Percentiles rank a stretch among this genome's conserved stretches.
phyloP scores from a whole-genome alignment of 2,888 invertebrate species.

The Latrodectus elegans region DNA sequence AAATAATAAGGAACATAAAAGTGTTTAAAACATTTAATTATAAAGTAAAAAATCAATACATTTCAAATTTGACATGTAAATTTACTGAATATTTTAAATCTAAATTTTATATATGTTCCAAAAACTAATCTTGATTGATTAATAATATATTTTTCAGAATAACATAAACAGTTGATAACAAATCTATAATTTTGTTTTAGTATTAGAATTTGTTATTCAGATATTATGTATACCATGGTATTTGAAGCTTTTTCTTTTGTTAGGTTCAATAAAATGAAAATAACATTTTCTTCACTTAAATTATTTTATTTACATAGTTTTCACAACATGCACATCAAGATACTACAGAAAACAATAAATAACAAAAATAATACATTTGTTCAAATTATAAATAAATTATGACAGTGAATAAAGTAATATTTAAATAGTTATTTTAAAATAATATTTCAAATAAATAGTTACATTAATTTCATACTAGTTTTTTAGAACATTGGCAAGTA shows the following conservation, averaged over 20 bases:
- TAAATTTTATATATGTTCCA: too few relatives aligned
- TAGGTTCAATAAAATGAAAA: too few relatives aligned
- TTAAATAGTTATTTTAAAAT: constrained; percentile 3
- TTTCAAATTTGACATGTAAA: not conserved
- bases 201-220: too few relatives aligned
- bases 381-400: too few relatives aligned
- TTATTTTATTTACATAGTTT: constrained; percentile 30
- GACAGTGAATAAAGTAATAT: not conserved
- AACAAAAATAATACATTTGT: not conserved
- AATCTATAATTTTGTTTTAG: too few relatives aligned
- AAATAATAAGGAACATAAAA: not conserved
- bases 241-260: too few relatives aligned
- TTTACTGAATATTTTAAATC: not conserved
- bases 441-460: not conserved
- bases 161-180: too few relatives aligned
- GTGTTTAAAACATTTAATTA: not conserved
- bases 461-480: not conserved
- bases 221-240: too few relatives aligned
- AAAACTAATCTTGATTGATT: too few relatives aligned
- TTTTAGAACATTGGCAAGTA: constrained; percentile 6
- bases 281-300: not conserved
- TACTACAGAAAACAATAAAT: not conserved
- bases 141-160: too few relatives aligned
- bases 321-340: constrained; percentile 2
- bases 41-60: not conserved